phyloP scores from a whole-genome alignment of 2,113 vertebrate species.

The Mastomys natalensis region DNA sequence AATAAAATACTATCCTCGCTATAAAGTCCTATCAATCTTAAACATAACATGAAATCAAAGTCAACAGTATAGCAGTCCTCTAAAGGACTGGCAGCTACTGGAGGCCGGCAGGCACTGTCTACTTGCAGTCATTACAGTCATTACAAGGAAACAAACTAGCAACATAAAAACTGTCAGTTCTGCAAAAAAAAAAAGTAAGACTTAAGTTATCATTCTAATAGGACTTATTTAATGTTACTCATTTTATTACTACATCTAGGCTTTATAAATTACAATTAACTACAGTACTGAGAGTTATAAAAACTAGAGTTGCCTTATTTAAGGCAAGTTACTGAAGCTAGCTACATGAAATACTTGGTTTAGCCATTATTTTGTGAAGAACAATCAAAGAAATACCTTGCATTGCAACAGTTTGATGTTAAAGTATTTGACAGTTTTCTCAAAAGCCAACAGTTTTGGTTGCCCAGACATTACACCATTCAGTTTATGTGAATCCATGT shows the following conservation, averaged over 20 bases:
- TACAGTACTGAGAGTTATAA: constrained; percentile 54
- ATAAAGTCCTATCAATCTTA: constrained; percentile 68
- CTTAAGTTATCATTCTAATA: constrained; percentile 60
- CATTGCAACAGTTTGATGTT: constrained; percentile 83
- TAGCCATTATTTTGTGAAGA: constrained; percentile 79
- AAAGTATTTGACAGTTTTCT: constrained; percentile 84
- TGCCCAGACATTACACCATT: constrained; percentile 83
- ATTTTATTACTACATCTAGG: constrained; percentile 60
- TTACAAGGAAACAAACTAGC: constrained; percentile 60
- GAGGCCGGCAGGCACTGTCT: constrained; percentile 18
- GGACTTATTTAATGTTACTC: constrained; percentile 49
- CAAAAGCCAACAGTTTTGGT: constrained; percentile 84
- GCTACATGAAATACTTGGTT: constrained; percentile 68
- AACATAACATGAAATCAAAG: constrained; percentile 51
- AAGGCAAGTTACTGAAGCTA: constrained; percentile 66
- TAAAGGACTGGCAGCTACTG: constrained; percentile 62
- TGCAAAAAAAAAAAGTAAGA: constrained; percentile 61
- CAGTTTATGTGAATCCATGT: constrained; percentile 80
- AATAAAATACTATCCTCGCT: constrained; percentile 71
- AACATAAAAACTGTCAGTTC: constrained; percentile 51
- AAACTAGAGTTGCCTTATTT: constrained; percentile 67
- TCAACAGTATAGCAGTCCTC: constrained; percentile 43
- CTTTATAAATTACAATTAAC: constrained; percentile 32
- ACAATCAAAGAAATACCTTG: constrained; percentile 83
- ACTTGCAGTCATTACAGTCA: constrained; percentile 54